Evolutionary conservation across 2,888 invertebrate species (phyloP).

Genomic region (Empis livida): DNA sequence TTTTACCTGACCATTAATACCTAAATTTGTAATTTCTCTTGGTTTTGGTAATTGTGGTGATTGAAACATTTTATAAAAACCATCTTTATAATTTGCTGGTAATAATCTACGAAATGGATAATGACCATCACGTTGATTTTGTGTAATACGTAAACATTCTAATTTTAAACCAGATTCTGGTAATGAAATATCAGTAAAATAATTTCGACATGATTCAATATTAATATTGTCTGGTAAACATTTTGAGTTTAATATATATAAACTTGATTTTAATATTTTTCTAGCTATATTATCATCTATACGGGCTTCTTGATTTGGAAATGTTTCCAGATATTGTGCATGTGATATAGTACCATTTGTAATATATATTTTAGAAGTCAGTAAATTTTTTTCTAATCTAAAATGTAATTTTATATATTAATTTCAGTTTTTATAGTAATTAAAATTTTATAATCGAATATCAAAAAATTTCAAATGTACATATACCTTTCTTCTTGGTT

Average conservation of each 20-base stretch:
- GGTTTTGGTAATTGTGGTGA: conserved; percentile 21
- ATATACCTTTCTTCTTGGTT: conserved; percentile 18
- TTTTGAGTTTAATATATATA: conserved; percentile 23
- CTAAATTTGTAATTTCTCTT: conserved; percentile 21
- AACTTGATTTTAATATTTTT: conserved; percentile 28
- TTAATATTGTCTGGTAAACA: conserved; percentile 26
- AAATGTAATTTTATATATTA: neutral
- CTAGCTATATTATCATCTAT: conserved; percentile 24
- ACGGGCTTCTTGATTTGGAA: conserved; percentile 23
- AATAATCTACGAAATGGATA: conserved; percentile 25
- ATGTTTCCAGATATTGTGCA: conserved; percentile 25
- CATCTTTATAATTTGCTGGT: conserved; percentile 26
- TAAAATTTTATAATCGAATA: no score
- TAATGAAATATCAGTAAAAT: conserved; percentile 40
- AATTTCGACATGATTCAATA: conserved; percentile 49
- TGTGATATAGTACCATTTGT: conserved; percentile 30
- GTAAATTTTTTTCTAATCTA: conserved; percentile 27
- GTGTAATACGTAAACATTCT: conserved; percentile 36
- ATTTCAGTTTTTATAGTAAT: neutral
- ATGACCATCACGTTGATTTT: conserved; percentile 26
- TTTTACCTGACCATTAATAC: conserved; percentile 15
- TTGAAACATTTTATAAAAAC: conserved; percentile 25
- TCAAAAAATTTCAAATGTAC: neutral
- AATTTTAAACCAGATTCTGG: conserved; percentile 38
- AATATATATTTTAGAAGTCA: conserved; percentile 22